phyloP scores from a whole-genome alignment of 2,888 invertebrate species.

The Eupithecia pulchellata region DNA sequence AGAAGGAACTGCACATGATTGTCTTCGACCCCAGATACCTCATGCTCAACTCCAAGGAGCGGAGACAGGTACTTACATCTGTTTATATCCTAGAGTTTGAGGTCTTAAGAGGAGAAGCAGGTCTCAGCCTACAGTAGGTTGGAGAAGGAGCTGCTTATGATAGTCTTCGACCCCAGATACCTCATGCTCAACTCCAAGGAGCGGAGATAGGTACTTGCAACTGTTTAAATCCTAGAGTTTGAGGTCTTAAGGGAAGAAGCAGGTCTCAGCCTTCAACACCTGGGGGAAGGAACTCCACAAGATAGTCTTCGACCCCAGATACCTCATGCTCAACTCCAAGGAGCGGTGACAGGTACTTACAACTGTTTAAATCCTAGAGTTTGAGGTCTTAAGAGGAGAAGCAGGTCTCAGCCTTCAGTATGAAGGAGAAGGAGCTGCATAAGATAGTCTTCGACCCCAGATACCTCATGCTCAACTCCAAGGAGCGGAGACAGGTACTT shows the following conservation, averaged over 20 bases:
- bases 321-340: constrained; percentile 96
- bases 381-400: too few species aligned
- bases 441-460: constrained; percentile 99
- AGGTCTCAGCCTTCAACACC: too few species aligned
- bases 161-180: constrained; percentile 98
- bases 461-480: constrained; percentile 96
- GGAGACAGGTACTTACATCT: constrained; percentile 60
- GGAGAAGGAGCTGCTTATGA: constrained; percentile 99
- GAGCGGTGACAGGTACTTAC: constrained; percentile 85
- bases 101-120: too few species aligned
- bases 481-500: constrained; percentile 89
- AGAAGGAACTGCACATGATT: constrained; percentile 99
- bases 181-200: constrained; percentile 97
- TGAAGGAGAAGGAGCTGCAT: constrained; percentile 99
- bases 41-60: constrained; percentile 96
- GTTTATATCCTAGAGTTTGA: too few species aligned
- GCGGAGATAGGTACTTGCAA: constrained; percentile 77
- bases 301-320: constrained; percentile 99
- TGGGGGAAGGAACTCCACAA: constrained; percentile 99
- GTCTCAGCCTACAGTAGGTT: constrained; percentile 90
- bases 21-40: constrained; percentile 99
- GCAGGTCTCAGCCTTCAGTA: constrained; percentile 86
- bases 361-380: too few species aligned
- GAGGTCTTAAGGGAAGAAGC: constrained; percentile 83
- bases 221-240: too few species aligned